Base-by-base conservation (phyloP, 1,140 invertebrate species). In the Globodera rostochiensis region DNA sequence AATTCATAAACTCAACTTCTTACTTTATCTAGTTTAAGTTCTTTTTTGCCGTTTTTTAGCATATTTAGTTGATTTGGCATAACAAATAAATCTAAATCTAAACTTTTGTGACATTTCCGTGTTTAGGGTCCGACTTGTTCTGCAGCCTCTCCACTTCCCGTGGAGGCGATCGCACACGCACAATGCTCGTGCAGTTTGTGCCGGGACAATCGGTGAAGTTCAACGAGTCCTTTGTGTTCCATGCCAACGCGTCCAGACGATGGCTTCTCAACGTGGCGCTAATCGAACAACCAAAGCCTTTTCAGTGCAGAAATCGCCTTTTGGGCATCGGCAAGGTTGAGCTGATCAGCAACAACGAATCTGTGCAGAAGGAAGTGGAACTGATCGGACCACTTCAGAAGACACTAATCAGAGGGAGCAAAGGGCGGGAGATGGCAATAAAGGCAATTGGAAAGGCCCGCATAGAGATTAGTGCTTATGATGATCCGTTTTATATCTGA, bases 401-500 rank as follows among this genome's bases (percentile, higher is more conserved):
- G 87, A 87, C 49, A 84, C 88, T 69, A 85, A 85, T 4, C 77
- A 76, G n/a, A 64, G 77, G 21, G 50, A 74, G 47, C 36, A 45
- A 46, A 49, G 36, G 15, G 15, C 13, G 53, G 76, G 25, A 85
- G 57, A 15, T 45, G 46, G 4, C 11, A 70, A n/a, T 57, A 60
- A 69, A 21, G n/a, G 25, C 36, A 47, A 46, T 87, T 25, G 86
- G 85, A 11, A 74, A 49, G 57, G 60, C 84, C n/a, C 84, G 73
- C 50, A 50, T 88, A 21, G 77, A 84, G 25, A 74, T 85, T 7
- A 67, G 57, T 50, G 80, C 86, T 47, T 87, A 81, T 69, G 86
- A 87, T 77, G 86, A 87, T 84, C 83, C 87, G 25, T 77, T 88
- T 71, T 87, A 87, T 78, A 74, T 87, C 67, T 87, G 74, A 87